Evolutionary conservation across 2,113 vertebrate species (phyloP).

Genomic region (Gasterosteus nipponicus): DNA sequence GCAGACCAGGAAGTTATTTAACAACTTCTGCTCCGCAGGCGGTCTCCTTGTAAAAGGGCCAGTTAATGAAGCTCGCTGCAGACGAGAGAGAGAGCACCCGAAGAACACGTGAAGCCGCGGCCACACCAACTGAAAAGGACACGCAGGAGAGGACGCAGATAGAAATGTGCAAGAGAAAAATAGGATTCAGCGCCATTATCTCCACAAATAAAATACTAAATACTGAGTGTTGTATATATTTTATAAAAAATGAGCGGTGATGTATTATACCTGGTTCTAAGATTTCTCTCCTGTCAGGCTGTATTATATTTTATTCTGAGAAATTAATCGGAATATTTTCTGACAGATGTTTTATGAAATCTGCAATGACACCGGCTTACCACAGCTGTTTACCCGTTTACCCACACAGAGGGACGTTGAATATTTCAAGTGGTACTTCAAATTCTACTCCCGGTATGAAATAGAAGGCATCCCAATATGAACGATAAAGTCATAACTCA

Average conservation of each 20-base stretch:
- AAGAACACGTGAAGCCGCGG: conserved; percentile 9
- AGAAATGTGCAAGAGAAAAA: background rate
- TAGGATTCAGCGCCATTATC: background rate
- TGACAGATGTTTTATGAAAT: background rate
- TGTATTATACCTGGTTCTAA: background rate
- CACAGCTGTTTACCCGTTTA: background rate
- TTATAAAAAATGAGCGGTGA: background rate
- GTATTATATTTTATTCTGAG: background rate
- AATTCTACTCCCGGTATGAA: background rate
- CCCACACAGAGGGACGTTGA: background rate
- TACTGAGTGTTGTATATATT: background rate
- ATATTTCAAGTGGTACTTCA: background rate
- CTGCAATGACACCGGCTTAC: background rate
- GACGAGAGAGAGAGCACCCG: conserved; percentile 16
- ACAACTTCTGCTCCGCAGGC: conserved; percentile 40
- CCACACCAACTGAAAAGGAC: background rate
- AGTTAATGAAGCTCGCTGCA: conserved; percentile 42
- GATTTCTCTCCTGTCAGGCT: background rate
- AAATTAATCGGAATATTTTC: background rate
- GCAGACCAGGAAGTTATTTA: conserved; percentile 58
- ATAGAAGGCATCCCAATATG: background rate
- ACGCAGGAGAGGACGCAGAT: background rate
- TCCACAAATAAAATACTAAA: background rate
- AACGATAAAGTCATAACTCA: background rate
- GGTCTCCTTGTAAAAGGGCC: conserved; percentile 57